Conservation (phyloP, 2,113 vertebrate species). For the Lepisosteus osseus region DNA sequence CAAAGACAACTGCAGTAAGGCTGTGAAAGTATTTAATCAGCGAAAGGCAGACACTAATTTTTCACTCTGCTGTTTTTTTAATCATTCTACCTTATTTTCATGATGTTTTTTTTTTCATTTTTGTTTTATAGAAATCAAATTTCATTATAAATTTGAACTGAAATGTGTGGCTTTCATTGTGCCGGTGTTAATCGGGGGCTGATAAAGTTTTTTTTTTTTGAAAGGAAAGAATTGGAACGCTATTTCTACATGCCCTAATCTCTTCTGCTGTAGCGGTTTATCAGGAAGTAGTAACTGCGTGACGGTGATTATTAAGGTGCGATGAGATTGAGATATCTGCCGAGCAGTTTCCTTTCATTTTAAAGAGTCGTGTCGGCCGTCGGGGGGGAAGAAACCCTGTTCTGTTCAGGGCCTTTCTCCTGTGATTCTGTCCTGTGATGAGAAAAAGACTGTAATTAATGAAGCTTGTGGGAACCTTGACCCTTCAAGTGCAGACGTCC, state of each 20-base stretch:
- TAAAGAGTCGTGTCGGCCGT: not conserved
- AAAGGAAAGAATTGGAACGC: not conserved
- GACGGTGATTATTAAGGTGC: slow-evolving; percentile 1
- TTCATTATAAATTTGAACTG: no score
- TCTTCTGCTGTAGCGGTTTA: slow-evolving; percentile 8
- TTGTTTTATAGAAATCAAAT: no score
- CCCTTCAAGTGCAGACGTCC: not conserved
- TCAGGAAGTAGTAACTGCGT: slow-evolving; percentile 7
- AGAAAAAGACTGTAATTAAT: not conserved
- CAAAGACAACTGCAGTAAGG: no score
- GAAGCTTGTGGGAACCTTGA: not conserved
- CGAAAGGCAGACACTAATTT: no score
- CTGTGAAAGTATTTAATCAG: no score
- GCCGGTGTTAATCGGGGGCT: not conserved
- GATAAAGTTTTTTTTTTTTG: no score
- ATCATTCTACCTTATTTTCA: no score
- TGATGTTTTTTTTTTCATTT: no score
- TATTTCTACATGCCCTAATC: not conserved
- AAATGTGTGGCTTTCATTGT: not conserved
- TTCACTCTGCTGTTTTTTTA: no score
- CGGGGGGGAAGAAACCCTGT: not conserved
- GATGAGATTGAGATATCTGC: not conserved
- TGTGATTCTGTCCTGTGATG: not conserved
- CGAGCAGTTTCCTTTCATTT: no score
- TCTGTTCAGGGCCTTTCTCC: slow-evolving; percentile 8